Base-by-base conservation (phyloP, 2,888 invertebrate species). In the Congeria kusceri region DNA sequence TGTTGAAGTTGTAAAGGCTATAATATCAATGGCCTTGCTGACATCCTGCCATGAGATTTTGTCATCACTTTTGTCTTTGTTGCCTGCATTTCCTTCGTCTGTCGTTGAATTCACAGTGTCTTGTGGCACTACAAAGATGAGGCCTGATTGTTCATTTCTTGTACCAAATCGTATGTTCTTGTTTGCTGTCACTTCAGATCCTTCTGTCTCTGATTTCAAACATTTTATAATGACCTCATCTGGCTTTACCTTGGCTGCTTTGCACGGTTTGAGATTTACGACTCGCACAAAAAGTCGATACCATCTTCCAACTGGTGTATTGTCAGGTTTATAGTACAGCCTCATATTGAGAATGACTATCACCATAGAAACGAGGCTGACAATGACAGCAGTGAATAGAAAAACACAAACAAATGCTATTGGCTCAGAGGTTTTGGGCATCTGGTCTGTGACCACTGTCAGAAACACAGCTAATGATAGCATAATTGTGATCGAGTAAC, bases 401-500 rank as follows among this genome's bases (percentile, higher is more conserved):
- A 53, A 72, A 25, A 44, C 28, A n/a, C 47, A 58, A 11, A 72
- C 56, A 20, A 72, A 39, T 3, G 73, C 57, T 27, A 66, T 32
- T n/a, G 73, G 73, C 1, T 59, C 56, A 5, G 66, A 44, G 15
- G 65, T 66, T 46, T 73, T 73, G 29, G 73, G 73, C 18, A 73
- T 39, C 13, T 66, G 39, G n/a, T 66, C 66, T 20, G 66, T 28
- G 0, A 63, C 65, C 0, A 73, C 47, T 23, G 72, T 73, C 18
- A 73, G 32, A 25, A 73, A 73, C 15, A 73, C 73, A 3, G 73
- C 61, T 5, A 73, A 32, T 1, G 64, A 39, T 13, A 72, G 53
- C 71, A 72, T 72, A 5, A 72, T 64, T 32, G 71, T 72, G 18
- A 72, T 65, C 0, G 71, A 56, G 27, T 64, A 72, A 20, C 64